These are phyloP conservation scores for Pocillopora meandrina DNA, from an alignment of 92 coral and sea anemone species.

Conservation along the genomic window DNA sequence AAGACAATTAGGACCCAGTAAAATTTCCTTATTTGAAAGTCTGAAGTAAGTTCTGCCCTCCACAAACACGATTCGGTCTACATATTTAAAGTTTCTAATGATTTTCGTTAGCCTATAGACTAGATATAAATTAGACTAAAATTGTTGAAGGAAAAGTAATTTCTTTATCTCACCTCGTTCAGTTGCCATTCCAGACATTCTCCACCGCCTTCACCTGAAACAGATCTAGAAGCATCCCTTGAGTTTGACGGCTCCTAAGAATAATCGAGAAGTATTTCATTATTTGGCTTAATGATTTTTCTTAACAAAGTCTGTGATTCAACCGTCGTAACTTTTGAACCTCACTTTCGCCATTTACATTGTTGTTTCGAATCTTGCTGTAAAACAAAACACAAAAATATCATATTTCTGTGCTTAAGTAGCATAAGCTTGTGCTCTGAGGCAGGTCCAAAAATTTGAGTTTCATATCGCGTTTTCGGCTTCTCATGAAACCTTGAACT, in stretches of 20 bases:
- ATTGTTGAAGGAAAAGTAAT: background rate
- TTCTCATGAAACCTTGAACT: background rate
- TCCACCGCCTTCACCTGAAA: slow-evolving; percentile 4
- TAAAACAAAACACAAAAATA: background rate
- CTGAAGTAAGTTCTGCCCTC: too few relatives aligned
- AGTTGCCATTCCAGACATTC: slow-evolving; percentile 58
- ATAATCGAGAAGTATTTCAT: background rate
- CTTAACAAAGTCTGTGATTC: slow-evolving; percentile 3
- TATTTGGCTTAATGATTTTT: too few relatives aligned
- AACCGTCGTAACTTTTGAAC: background rate
- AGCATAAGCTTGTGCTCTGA: background rate
- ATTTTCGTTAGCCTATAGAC: too few relatives aligned
- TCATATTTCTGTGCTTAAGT: background rate
- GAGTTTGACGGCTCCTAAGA: slow-evolving; percentile 10
- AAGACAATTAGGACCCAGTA: too few relatives aligned
- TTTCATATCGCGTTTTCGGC: slow-evolving; percentile 1
- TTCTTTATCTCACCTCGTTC: slow-evolving; percentile 54
- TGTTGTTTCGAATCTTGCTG: background rate
- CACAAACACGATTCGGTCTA: too few relatives aligned
- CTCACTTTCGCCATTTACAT: too few relatives aligned
- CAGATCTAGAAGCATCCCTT: slow-evolving; percentile 25
- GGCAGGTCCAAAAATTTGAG: background rate
- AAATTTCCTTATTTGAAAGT: too few relatives aligned
- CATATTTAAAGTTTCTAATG: too few relatives aligned
- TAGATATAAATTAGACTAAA: background rate